Conservation (phyloP, 2,113 vertebrate genomes). For the Pavo muticus region DNA sequence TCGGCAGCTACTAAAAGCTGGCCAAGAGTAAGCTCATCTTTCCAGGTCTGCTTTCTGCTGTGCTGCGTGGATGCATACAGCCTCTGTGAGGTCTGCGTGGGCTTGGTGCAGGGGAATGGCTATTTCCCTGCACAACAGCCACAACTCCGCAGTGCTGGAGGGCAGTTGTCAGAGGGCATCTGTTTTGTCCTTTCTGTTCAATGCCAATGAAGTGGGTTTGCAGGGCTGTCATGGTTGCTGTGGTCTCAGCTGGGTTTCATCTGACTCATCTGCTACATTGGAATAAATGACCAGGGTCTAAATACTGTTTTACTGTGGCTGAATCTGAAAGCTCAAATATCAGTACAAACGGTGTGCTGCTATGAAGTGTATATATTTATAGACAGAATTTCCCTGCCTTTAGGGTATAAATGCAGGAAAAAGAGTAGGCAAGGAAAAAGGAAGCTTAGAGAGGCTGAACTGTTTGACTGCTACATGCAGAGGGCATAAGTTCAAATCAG, state of each 20-base stretch:
- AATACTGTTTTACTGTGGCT: conserved; percentile 33
- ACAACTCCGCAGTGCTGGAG: not conserved
- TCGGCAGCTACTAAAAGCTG: not conserved
- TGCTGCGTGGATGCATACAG: not conserved
- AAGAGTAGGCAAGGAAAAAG: not conserved
- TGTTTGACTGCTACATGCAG: not conserved
- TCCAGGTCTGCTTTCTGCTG: not conserved
- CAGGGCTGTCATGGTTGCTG: not conserved
- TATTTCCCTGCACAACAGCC: not conserved
- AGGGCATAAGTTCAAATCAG: not conserved
- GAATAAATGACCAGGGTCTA: conserved; percentile 48
- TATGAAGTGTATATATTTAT: not conserved
- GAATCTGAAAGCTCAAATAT: conserved; percentile 5
- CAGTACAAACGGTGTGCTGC: not conserved
- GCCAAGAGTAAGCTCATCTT: not conserved
- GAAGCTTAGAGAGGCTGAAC: not conserved
- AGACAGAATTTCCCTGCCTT: conserved; percentile 2
- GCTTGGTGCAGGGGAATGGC: not conserved
- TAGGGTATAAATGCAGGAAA: not conserved
- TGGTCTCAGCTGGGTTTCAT: conserved; percentile 56
- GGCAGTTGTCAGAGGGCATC: not conserved
- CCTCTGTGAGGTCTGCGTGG: not conserved
- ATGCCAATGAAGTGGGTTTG: not conserved
- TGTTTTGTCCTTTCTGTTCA: not conserved
- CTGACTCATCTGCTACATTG: conserved; percentile 51